A percentile compares a stretch with the other conserved stretches of the same genome.
These are phyloP conservation scores for Zosterops japonicus DNA, from an alignment of 2,113 vertebrate genomes.

Conservation along the genomic window DNA sequence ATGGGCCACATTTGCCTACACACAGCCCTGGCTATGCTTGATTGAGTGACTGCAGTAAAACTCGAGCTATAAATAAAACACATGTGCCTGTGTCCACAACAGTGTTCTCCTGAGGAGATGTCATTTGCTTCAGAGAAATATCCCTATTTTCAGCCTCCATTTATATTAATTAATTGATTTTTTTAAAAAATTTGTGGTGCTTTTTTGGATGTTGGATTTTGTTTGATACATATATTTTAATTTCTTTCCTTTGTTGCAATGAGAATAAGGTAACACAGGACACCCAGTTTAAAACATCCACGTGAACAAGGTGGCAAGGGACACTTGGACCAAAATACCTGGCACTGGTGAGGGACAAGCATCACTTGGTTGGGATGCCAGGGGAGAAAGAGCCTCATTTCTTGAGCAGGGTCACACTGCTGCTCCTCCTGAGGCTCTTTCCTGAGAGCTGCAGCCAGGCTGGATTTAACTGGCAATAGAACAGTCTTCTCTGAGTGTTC, in stretches of 20 bases:
- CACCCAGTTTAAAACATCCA: neutral
- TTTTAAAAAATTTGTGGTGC: rapidly evolving
- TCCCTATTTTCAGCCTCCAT: neutral
- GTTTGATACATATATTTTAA: neutral
- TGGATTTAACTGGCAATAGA: neutral
- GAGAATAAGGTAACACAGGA: neutral
- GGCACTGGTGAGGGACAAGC: neutral
- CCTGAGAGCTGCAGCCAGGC: neutral
- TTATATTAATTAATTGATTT: neutral
- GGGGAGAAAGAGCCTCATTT: neutral
- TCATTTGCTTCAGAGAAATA: neutral
- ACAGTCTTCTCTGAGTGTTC: neutral
- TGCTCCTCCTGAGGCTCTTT: neutral
- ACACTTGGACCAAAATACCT: neutral
- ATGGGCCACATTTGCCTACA: neutral
- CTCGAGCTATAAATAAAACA: conserved; percentile 52
- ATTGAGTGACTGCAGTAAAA: conserved; percentile 42
- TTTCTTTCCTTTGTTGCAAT: neutral
- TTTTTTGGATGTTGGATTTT: rapidly evolving
- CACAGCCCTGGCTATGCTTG: neutral
- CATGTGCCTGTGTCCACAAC: neutral
- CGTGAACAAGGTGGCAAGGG: neutral
- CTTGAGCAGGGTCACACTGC: neutral
- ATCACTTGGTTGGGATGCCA: rapidly evolving
- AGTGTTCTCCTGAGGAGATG: neutral